Base-by-base conservation (phyloP, 2,113 vertebrate species). In the Notiomystis cincta region DNA sequence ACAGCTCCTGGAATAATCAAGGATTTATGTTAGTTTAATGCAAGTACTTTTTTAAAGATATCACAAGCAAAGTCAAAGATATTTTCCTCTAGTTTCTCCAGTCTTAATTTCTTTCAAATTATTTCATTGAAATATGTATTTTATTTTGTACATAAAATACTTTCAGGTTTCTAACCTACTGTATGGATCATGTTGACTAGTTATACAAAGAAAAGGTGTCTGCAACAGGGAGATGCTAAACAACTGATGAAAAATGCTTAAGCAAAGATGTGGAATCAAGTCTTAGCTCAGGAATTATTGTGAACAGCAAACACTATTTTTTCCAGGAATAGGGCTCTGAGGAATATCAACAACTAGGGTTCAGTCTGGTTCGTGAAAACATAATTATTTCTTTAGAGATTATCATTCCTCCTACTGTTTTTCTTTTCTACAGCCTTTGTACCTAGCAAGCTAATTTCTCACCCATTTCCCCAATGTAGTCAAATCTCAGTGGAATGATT, bases 361-460 rank as follows among this genome's bases (percentile, higher is more conserved):
- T 72, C 51, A 61, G 58, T 51, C 42, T 86, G 31, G 15, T 56
- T 60, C 54, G 69, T 80, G 27, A 90, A 65, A 73, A 89, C 5
- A 80, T 92, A n/a, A n/a, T 67, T 83, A 73, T 89, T 96, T 80
- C n/a, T 70, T 93, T 18, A 82, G 56, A 78, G n/a, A 93, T 78
- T 88, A 80, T 89, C 28, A 80, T 90, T 95, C 56, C 47, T 94
- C 17, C 56, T 82, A 6, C 33, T 90, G 27, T 90, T 96, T 82
- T 33, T 90, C n/a, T 35, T 84, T 94, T 88, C 71, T 82, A 37
- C 10, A 56, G 57, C 48, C 9, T 93, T 88, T 87, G 31, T 65
- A 80, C 47, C 7, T 93, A 94, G 71, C 65, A 95, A 90, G 62
- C 15, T 65, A 73, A 94, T 96, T 94, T 82, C 37, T 89, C 76